Conservation (phyloP, 2,113 vertebrate genomes). For the Megatriorchis doriae region DNA sequence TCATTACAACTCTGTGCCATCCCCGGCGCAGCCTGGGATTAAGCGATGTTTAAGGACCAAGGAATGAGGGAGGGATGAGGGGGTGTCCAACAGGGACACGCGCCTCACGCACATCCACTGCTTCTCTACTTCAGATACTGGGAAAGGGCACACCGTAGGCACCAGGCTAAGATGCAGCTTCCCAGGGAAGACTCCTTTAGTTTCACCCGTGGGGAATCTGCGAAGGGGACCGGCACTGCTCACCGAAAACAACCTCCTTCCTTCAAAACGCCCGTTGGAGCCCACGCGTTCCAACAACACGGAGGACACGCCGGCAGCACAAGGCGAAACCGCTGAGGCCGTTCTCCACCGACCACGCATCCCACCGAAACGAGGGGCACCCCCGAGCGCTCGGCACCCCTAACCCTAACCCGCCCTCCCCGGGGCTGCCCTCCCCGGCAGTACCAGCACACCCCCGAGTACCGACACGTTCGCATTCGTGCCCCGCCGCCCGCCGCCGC, state of each 20-base stretch:
- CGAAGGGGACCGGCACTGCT: fast-evolving
- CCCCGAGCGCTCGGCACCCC: not conserved
- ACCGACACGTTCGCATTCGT: fast-evolving
- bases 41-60: fast-evolving
- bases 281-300: fast-evolving
- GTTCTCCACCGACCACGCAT: fast-evolving
- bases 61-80: not conserved
- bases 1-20: fast-evolving
- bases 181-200: not conserved
- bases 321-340: fast-evolving
- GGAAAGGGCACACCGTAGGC: fast-evolving
- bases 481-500: not conserved
- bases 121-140: fast-evolving
- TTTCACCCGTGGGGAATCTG: fast-evolving
- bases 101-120: not conserved
- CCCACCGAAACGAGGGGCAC: fast-evolving
- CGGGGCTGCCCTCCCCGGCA: not conserved
- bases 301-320: fast-evolving
- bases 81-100: fast-evolving
- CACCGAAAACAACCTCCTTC: fast-evolving
- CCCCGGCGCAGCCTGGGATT: fast-evolving
- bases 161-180: fast-evolving
- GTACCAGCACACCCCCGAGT: not conserved
- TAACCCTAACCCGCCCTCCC: not conserved
- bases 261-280: fast-evolving